phyloP scores from a whole-genome alignment of 23 tunicate species.

The Styela clava region DNA sequence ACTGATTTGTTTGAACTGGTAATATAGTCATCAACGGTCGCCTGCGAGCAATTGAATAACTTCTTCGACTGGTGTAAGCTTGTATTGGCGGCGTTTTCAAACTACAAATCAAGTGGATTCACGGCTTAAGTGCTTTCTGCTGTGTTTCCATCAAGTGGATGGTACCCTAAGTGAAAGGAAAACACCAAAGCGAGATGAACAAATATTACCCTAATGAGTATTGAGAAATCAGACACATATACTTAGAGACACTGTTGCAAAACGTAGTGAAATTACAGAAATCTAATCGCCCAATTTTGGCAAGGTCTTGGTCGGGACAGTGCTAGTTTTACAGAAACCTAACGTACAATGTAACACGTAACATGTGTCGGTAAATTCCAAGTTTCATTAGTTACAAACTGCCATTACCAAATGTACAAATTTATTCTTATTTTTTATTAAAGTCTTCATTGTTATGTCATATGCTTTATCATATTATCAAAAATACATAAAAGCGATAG shows the following conservation, averaged over 20 bases:
- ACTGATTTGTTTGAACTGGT: too few relatives aligned
- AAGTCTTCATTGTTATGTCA: too few relatives aligned
- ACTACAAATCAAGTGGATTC: constrained; percentile 2
- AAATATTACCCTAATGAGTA: not conserved
- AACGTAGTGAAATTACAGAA: too few relatives aligned
- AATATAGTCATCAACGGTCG: not conserved
- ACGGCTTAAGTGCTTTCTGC: constrained; percentile 2
- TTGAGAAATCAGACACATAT: not conserved
- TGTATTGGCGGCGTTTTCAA: not conserved
- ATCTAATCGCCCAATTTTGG: too few relatives aligned
- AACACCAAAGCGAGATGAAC: constrained; percentile 3
- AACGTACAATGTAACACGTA: too few relatives aligned
- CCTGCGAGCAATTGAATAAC: not conserved
- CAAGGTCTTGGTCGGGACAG: too few relatives aligned
- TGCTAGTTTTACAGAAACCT: too few relatives aligned
- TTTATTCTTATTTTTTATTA: too few relatives aligned
- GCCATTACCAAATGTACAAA: too few relatives aligned
- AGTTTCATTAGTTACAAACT: too few relatives aligned
- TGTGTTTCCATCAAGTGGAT: not conserved
- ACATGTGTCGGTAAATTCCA: too few relatives aligned
- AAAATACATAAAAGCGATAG: not conserved
- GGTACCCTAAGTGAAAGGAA: constrained; percentile 10
- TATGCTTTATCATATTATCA: not conserved
- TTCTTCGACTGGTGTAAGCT: not conserved
- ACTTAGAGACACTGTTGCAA: too few relatives aligned